Percentiles rank a stretch among this genome's conserved stretches.
Conservation (phyloP, 1,140 invertebrate genomes). For the Cydia fagiglandana region DNA sequence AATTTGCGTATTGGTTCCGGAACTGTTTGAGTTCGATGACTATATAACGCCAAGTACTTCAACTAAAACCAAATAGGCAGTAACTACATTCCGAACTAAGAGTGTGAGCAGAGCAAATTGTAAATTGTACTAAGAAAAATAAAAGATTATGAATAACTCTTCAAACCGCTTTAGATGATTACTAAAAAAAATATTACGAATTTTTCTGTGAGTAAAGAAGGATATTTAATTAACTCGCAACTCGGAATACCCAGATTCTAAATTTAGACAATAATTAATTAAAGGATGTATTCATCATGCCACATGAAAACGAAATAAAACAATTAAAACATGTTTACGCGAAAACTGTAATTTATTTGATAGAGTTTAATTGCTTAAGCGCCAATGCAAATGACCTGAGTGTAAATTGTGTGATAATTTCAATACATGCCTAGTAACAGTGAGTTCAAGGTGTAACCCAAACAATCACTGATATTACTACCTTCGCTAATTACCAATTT, state of each 20-base stretch:
- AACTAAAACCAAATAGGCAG: too few species aligned
- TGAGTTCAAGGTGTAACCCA: not conserved
- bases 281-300: conserved; percentile 9
- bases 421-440: not conserved
- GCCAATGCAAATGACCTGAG: not conserved
- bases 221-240: not conserved
- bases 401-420: not conserved
- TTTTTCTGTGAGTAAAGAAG: not conserved
- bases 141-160: too few species aligned
- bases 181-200: too few species aligned
- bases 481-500: not conserved
- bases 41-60: too few species aligned
- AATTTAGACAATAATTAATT: not conserved
- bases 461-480: not conserved
- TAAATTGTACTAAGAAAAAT: too few species aligned
- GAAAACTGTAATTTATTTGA: not conserved
- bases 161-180: too few species aligned
- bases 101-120: too few species aligned
- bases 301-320: conserved; percentile 18
- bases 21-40: not conserved
- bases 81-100: too few species aligned
- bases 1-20: not conserved
- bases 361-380: conserved; percentile 15
- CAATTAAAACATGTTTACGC: conserved; percentile 20
- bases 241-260: conserved; percentile 18